Base-by-base conservation (phyloP, 2,113 vertebrate genomes). In the Sarotherodon lohbergeri region DNA sequence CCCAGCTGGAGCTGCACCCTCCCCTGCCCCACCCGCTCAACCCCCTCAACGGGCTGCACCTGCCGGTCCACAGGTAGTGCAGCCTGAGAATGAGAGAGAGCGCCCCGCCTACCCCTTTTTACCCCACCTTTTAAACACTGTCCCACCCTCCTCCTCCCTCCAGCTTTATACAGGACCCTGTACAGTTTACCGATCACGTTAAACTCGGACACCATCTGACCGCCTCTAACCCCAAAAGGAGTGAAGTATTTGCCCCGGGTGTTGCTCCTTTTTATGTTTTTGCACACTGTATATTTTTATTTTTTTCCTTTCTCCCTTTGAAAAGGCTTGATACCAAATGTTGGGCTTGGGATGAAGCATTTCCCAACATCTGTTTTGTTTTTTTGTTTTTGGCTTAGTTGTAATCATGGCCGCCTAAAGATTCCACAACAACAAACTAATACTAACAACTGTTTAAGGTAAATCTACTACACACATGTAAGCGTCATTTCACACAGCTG, bases 1-100 rank as follows among this genome's bases (percentile, higher is more conserved):
- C 98, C 92, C 98, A 99, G 96, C 97, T 99, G 96, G 99, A 99
- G 97, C 98, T 99, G 86, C 98, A 97, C 83, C 97, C 97, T 56
- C 96, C 97, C 93, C 95, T 96, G 91, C 95, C 97, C 87, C 96
- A 97, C 41, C 95, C 90, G 57, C 97, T 96, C 93, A 96, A 97
- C 90, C 96, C 98, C 41, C 96, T 99, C 94, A 99, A 99, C 84
- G 98, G 98, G 86, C 96, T 99, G 95, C 98, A 99, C 96, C 96
- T 99, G 94, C 96, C 98, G 29, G 93, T 93, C 92, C 96, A 98
- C 97, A 99, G 98, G 98, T 99, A 99, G 98, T 96, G 89, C 95
- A 94, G 94, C 95, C 92, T 6, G 90, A 95, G 43, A 73, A 27
- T 19, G 52, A 83, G 90, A 61, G 79, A 2, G 43, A 29, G 41